Evolutionary conservation across 1,140 invertebrate genomes (phyloP).

Genomic region (Brachionus asplanchnoidis): DNA sequence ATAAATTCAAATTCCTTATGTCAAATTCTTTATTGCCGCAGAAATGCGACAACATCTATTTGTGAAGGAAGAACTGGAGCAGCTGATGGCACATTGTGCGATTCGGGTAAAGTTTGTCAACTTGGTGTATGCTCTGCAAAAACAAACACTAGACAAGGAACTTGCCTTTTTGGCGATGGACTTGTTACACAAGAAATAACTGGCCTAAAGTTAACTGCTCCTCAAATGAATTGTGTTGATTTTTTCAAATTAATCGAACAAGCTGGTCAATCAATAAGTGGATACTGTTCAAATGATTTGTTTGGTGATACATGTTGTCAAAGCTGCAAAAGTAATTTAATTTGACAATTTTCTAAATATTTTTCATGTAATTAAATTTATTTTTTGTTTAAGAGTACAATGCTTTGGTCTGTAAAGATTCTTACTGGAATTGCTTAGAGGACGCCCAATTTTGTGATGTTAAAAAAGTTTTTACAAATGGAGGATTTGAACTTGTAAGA

Average conservation of each 20-base stretch:
- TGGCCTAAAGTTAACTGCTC: not conserved
- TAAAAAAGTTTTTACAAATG: not conserved
- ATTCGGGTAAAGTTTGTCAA: slow-evolving; percentile 8
- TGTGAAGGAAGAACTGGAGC: not conserved
- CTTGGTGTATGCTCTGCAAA: not conserved
- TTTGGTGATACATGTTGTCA: slow-evolving; percentile 1
- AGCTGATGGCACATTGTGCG: slow-evolving; percentile 11
- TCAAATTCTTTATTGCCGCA: not conserved
- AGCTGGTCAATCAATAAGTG: not conserved
- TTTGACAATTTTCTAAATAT: not conserved
- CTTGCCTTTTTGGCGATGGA: not conserved
- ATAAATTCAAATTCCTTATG: not conserved
- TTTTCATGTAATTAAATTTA: not conserved
- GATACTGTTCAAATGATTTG: not conserved
- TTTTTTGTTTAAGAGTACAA: slow-evolving; percentile 11
- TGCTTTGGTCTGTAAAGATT: not conserved
- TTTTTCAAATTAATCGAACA: slow-evolving; percentile 8
- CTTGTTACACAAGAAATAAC: not conserved
- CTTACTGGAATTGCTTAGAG: not conserved
- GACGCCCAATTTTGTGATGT: not conserved
- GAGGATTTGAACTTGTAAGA: not conserved
- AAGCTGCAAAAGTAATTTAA: slow-evolving; percentile 30
- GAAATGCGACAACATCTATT: not conserved
- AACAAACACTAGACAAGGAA: not conserved
- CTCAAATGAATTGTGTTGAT: not conserved